Evolutionary conservation across 64 coral and sea anemone genomes (phyloP).

Genomic region (Pocillopora verrucosa): DNA sequence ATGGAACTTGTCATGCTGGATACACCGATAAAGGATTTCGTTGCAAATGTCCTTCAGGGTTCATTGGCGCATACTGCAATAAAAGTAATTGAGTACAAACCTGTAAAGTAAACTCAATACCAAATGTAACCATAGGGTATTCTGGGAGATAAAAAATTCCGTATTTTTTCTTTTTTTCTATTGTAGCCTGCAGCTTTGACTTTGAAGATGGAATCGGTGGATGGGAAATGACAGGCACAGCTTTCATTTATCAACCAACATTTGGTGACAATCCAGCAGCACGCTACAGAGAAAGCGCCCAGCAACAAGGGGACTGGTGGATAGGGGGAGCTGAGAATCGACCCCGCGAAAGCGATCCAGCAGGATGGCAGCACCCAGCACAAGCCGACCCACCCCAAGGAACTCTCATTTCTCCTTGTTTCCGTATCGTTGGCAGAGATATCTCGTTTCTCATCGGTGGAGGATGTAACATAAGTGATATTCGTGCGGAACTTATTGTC

Average conservation of each 20-base stretch:
- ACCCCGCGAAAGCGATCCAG: not conserved
- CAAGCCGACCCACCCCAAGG: not conserved
- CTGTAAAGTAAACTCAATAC: too few species aligned
- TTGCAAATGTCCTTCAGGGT: not conserved
- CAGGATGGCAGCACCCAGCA: not conserved
- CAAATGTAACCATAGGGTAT: not conserved
- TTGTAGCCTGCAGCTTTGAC: not conserved
- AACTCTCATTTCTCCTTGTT: slow-evolving; percentile 37
- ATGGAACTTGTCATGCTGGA: not conserved
- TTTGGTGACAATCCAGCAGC: not conserved
- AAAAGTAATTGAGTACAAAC: not conserved
- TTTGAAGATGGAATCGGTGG: not conserved
- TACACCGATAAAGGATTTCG: not conserved
- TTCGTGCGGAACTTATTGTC: slow-evolving; percentile 30
- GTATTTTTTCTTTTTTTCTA: too few species aligned
- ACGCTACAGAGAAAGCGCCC: not conserved
- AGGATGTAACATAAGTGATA: slow-evolving; percentile 13
- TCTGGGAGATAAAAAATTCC: not conserved
- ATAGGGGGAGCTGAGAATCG: not conserved
- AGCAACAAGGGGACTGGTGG: not conserved
- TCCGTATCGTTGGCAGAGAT: slow-evolving; percentile 23
- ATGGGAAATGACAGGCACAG: not conserved
- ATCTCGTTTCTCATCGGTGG: slow-evolving; percentile 64
- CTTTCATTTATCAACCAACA: too few species aligned
- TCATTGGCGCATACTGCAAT: not conserved